These are phyloP conservation scores for Aeoliscus strigatus DNA, from an alignment of 2,797 vertebrate species.

Conservation along the genomic window DNA sequence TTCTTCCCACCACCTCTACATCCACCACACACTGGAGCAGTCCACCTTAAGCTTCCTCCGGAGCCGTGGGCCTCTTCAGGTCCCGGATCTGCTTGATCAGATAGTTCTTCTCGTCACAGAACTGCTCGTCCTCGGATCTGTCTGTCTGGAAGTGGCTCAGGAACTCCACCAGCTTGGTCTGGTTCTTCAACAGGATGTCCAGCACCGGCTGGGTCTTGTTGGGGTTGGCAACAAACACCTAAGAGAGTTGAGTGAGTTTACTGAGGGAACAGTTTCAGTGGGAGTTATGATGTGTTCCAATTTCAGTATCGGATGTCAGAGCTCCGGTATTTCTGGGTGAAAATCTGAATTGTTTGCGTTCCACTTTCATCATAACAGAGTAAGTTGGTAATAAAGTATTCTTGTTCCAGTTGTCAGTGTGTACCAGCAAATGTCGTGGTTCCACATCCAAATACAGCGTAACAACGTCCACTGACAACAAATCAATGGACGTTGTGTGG, in stretches of 20 bases:
- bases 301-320: too few species aligned
- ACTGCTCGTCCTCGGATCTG: constrained; percentile 80
- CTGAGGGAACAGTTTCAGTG: too few species aligned
- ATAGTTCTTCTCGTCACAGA: constrained; percentile 84
- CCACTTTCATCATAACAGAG: too few species aligned
- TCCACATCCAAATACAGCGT: too few species aligned
- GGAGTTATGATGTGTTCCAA: too few species aligned
- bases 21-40: constrained; percentile 35
- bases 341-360: too few species aligned
- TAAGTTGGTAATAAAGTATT: too few species aligned
- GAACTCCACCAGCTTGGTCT: constrained; percentile 80
- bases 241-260: background rate
- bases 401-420: too few species aligned
- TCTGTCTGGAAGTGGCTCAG: constrained; percentile 81
- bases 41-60: constrained; percentile 65
- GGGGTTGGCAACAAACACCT: constrained; percentile 83
- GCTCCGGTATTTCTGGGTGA: too few species aligned
- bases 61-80: constrained; percentile 70
- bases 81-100: constrained; percentile 82
- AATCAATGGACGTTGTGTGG: too few species aligned
- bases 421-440: too few species aligned
- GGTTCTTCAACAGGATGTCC: constrained; percentile 84
- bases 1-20: constrained; percentile 37
- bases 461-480: too few species aligned
- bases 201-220: constrained; percentile 81